Conservation (phyloP, 2,888 invertebrate species). For the Coelinius sp. region DNA sequence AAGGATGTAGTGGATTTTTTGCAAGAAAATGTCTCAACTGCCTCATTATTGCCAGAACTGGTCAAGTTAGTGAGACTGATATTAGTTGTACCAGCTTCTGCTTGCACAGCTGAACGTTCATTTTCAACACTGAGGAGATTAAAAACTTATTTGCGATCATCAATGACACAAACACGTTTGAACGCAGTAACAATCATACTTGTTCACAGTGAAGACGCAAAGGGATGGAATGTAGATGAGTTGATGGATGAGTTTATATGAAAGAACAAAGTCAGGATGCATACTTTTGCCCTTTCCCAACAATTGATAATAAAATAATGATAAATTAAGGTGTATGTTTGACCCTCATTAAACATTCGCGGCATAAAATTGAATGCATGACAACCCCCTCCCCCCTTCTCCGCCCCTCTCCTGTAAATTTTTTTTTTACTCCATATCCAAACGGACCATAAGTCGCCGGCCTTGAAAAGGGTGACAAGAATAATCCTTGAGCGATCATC, state of each 20-base stretch:
- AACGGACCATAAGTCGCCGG: no score
- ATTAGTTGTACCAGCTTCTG: constrained; percentile 39
- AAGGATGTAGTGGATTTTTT: constrained; percentile 36
- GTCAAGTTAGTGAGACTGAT: constrained; percentile 31
- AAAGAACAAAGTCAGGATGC: constrained; percentile 27
- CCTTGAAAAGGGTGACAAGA: no score
- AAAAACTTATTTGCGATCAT: constrained; percentile 40
- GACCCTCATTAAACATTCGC: no score
- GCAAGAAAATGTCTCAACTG: constrained; percentile 22
- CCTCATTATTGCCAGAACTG: constrained; percentile 32
- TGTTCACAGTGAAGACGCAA: constrained; percentile 36
- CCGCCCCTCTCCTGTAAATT: no score
- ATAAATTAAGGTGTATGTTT: no score
- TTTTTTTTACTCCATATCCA: no score
- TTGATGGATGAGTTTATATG: constrained; percentile 35
- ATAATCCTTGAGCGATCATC: no score
- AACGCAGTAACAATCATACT: constrained; percentile 39
- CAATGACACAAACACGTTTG: constrained; percentile 42
- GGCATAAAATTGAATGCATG: no score
- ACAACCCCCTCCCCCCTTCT: no score
- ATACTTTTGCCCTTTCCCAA: constrained; percentile 23
- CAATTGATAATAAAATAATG: no score
- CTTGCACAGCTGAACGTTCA: constrained; percentile 40
- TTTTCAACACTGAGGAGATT: constrained; percentile 41
- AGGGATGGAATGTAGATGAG: constrained; percentile 33